Evolutionary conservation across 2,797 vertebrate genomes (phyloP).

Genomic region (Garrulus glandarius): DNA sequence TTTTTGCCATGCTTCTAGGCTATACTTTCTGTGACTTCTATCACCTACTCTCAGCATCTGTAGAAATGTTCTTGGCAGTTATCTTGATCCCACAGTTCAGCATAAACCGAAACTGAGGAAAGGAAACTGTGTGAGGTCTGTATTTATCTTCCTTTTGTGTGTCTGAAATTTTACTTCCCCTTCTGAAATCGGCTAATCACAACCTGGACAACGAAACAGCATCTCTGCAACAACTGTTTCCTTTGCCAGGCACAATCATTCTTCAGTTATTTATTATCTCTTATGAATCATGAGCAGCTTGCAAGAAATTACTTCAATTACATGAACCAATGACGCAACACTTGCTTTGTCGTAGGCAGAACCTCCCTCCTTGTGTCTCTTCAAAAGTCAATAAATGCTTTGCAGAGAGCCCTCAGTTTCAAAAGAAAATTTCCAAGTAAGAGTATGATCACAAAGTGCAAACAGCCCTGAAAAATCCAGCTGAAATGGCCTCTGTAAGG

Average conservation of each 20-base stretch:
- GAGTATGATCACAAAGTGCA: neutral
- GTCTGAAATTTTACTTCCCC: neutral
- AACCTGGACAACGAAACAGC: neutral
- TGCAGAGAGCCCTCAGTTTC: neutral
- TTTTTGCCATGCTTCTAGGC: neutral
- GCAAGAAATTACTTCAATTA: constrained; percentile 4
- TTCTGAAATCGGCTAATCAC: constrained; percentile 23
- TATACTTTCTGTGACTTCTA: neutral
- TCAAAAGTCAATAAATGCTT: constrained; percentile 12
- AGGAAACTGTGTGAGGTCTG: neutral
- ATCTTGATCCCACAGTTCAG: neutral
- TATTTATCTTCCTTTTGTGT: neutral
- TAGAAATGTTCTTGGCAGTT: neutral
- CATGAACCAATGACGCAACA: neutral
- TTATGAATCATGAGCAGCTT: neutral
- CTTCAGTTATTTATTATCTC: constrained; percentile 26
- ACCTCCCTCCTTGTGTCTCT: neutral
- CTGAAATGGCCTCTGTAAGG: neutral
- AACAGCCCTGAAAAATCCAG: neutral
- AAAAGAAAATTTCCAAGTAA: neutral
- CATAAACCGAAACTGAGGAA: neutral
- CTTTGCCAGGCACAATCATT: neutral
- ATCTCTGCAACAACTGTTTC: neutral
- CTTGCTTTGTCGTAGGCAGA: neutral
- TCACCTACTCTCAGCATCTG: neutral